A percentile compares a stretch with the other conserved stretches of the same genome.
Conservation (phyloP, 2,888 invertebrate species). For the Clostera curtula region DNA sequence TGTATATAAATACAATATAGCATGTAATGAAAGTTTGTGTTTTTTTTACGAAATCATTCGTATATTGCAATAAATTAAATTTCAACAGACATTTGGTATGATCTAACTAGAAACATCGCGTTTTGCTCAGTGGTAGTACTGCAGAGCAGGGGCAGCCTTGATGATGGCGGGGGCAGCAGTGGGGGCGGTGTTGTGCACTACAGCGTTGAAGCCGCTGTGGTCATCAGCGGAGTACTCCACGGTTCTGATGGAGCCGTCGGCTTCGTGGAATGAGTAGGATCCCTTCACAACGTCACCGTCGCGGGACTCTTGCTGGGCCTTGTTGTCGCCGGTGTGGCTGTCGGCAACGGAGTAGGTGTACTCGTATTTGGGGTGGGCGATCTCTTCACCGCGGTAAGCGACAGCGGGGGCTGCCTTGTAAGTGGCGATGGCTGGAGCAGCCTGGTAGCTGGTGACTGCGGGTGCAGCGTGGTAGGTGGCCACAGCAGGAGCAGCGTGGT, state of each 20-base stretch:
- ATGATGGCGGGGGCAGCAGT: slow-evolving; percentile 27
- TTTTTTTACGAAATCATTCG: no score
- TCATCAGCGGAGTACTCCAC: slow-evolving; percentile 66
- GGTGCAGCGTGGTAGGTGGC: slow-evolving; percentile 5
- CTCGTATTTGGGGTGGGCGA: slow-evolving; percentile 67
- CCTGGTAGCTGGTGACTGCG: background rate
- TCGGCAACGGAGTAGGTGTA: slow-evolving; percentile 65
- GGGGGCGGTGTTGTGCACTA: slow-evolving; percentile 40
- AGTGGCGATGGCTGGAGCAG: no score
- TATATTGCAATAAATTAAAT: no score
- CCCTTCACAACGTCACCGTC: slow-evolving; percentile 69
- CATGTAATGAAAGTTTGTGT: no score
- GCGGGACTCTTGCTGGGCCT: slow-evolving; percentile 61
- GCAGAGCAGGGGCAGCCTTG: slow-evolving; percentile 27
- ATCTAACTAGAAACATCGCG: background rate
- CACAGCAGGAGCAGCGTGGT: slow-evolving; percentile 30
- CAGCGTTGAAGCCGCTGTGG: slow-evolving; percentile 57
- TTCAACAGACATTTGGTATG: no score
- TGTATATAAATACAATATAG: no score
- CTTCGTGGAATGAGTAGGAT: slow-evolving; percentile 62
- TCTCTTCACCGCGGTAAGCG: slow-evolving; percentile 16
- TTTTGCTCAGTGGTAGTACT: slow-evolving; percentile 3
- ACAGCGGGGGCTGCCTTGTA: background rate
- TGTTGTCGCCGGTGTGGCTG: slow-evolving; percentile 67
- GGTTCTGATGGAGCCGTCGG: slow-evolving; percentile 65